Base-by-base conservation (phyloP, 1,140 invertebrate species). In the Ceratina calcarata region DNA sequence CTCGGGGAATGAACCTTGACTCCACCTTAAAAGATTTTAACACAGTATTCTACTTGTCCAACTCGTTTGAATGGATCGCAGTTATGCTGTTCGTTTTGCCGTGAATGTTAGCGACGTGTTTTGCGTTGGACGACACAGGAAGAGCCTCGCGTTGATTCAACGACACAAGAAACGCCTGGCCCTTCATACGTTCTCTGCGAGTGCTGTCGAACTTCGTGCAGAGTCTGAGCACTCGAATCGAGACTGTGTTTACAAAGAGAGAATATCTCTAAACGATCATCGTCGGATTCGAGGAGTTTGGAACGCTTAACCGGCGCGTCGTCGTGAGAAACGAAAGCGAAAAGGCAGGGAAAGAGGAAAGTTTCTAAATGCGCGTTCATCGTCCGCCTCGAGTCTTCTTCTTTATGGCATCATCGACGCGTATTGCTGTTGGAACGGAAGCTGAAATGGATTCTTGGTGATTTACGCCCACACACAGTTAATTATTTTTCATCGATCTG, bases 341-440 rank as follows among this genome's bases (percentile, higher is more conserved):
- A 66, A 45, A 45, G 0, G 0, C 2, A 55, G 8, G 4, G 49
- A 55, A 55, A 27, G 8, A 37, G 32, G 32, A 18, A 68, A 51
- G n/a, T 18, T 67, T 24, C 18, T 13, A 67, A 24, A 53, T 10
- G 22, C 49, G 66, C 22, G 22, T 27, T 27, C 24, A 27, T 18
- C 16, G 27, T 71, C 32, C n/a, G 1, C 32, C 18, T 45, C 16
- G 53, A 32, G 45, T 20, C 37, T 13, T 60, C 16, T n/a, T 71
- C 58, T 20, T 71, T 10, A 22, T 15, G 8, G 22, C 69, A 45
- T 64, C 27, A 37, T 58, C 53, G 69, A 71, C 32, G n/a, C 32
- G 69, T 32, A 53, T 18, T 13, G 55, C 69, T 60, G 69, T 71
- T 37, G 37, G 69, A 53, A 71, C 58, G 55, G 55, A 71, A 71